A percentile compares a stretch with the other conserved stretches of the same genome.
Evolutionary conservation across 2,113 vertebrate genomes (phyloP).

Genomic region (Cyanoliseus patagonus): DNA sequence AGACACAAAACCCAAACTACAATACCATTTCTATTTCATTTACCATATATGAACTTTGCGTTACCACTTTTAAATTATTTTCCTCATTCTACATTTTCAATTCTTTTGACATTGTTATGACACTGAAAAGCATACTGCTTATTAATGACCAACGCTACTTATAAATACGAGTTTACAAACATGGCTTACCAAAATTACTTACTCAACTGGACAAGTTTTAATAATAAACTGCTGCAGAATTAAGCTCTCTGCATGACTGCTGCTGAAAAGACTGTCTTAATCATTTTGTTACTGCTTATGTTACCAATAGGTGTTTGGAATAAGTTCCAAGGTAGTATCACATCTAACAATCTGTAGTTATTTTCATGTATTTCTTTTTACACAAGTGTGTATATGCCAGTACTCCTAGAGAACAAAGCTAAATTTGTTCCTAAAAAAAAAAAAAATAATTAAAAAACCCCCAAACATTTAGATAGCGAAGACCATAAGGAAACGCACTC

Average conservation of each 20-base stretch:
- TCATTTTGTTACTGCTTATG: neutral
- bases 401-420: neutral
- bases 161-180: neutral
- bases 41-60: neutral
- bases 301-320: neutral
- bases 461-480: neutral
- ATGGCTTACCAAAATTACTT: neutral
- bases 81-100: neutral
- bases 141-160: neutral
- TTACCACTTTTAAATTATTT: neutral
- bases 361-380: neutral
- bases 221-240: neutral
- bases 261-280: neutral
- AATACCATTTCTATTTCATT: neutral
- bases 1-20: neutral
- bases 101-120: neutral
- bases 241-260: neutral
- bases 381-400: neutral
- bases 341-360: neutral
- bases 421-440: neutral
- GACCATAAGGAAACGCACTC: neutral
- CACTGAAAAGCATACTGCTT: neutral
- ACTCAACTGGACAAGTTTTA: neutral
- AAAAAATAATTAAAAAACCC: too few relatives aligned
- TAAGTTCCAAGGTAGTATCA: neutral